A percentile compares a stretch with the other conserved stretches of the same genome.
These are phyloP conservation scores for Eutrigla gurnardus DNA, from an alignment of 2,797 vertebrate species.

Conservation along the genomic window DNA sequence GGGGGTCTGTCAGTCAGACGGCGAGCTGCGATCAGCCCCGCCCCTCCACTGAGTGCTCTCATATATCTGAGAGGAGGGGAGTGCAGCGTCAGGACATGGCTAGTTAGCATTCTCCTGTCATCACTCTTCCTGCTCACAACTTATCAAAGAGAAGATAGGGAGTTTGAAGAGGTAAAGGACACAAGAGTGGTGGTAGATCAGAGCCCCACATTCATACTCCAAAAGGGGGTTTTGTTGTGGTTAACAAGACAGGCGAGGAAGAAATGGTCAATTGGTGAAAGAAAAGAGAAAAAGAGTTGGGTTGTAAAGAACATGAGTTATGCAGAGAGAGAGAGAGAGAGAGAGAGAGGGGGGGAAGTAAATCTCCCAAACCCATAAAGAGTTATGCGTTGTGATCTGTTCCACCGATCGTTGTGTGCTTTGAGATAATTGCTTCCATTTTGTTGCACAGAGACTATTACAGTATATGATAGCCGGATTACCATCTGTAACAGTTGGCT, in stretches of 20 bases:
- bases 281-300: conserved; percentile 25
- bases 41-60: conserved; percentile 50
- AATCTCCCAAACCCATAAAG: conserved; percentile 75
- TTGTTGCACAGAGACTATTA: conserved; percentile 77
- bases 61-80: conserved; percentile 57
- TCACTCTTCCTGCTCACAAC: conserved; percentile 54
- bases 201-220: background rate
- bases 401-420: conserved; percentile 76
- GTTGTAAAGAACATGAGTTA: conserved; percentile 57
- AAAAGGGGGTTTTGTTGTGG: background rate
- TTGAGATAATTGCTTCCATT: conserved; percentile 80
- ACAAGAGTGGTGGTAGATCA: conserved; percentile 1
- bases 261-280: conserved; percentile 46
- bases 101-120: conserved; percentile 75
- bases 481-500: conserved; percentile 73
- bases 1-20: conserved; percentile 45
- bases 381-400: conserved; percentile 78
- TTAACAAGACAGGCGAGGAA: conserved; percentile 27
- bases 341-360: conserved; percentile 49
- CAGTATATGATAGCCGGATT: conserved; percentile 76
- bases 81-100: conserved; percentile 65
- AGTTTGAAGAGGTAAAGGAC: conserved; percentile 38
- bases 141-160: conserved; percentile 36
- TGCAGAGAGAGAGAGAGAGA: conserved; percentile 26
- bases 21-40: conserved; percentile 11